Conservation (phyloP, 2,113 vertebrate species). For the Cephalopterus ornatus region DNA sequence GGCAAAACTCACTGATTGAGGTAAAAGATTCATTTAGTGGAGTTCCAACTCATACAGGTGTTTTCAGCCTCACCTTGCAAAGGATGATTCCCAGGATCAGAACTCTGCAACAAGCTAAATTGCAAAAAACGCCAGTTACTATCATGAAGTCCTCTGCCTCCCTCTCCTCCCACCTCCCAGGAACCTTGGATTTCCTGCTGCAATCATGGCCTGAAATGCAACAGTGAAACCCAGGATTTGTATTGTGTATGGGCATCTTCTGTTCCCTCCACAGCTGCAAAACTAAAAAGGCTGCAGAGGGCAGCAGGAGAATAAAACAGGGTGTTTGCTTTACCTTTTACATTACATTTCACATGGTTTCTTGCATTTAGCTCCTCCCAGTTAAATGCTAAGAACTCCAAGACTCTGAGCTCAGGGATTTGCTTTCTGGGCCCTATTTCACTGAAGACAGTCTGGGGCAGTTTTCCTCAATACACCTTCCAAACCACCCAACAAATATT, state of each 20-base stretch:
- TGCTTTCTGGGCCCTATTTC: neutral
- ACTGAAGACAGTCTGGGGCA: neutral
- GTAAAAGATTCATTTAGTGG: neutral
- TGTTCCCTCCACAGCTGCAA: neutral
- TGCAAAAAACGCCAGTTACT: neutral
- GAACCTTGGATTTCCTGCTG: neutral
- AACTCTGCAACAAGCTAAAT: slow-evolving; percentile 49
- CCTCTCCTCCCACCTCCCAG: neutral
- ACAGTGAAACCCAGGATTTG: neutral
- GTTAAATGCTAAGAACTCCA: neutral
- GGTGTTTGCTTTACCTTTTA: neutral
- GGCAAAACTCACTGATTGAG: neutral
- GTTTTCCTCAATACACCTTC: neutral
- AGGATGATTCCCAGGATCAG: neutral
- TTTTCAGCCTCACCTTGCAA: slow-evolving; percentile 35
- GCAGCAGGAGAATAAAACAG: fast-evolving
- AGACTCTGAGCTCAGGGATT: neutral
- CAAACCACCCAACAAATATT: neutral
- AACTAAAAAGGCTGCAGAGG: neutral
- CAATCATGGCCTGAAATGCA: fast-evolving
- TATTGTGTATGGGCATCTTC: fast-evolving
- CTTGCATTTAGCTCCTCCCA: neutral
- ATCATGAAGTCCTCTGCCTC: neutral
- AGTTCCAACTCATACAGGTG: neutral
- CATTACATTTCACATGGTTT: neutral